Evolutionary conservation across 2,888 invertebrate species (phyloP).

Genomic region (Tipula unca): DNA sequence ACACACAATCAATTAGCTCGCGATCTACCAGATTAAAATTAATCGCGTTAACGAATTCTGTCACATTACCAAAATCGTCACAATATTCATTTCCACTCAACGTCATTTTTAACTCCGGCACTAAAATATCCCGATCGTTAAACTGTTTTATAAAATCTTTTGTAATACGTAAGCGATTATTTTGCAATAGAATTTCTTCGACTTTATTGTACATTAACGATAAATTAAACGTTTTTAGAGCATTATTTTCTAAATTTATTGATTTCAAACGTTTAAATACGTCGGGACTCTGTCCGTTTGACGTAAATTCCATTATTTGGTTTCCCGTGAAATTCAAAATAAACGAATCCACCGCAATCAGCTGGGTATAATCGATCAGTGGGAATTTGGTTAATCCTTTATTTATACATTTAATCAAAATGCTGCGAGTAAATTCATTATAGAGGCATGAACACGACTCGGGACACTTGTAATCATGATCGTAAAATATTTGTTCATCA

Average conservation of each 20-base stretch:
- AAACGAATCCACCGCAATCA: not conserved
- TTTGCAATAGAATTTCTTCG: not conserved
- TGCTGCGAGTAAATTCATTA: not conserved
- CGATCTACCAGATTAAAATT: not conserved
- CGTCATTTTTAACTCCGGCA: not conserved
- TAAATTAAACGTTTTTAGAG: not conserved
- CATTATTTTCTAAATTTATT: not conserved
- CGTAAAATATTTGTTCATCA: not conserved
- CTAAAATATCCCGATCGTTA: not conserved
- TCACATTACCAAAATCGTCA: not conserved
- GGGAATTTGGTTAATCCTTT: not conserved
- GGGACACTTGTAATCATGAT: not conserved
- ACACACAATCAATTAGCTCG: not conserved
- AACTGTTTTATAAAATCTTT: not conserved
- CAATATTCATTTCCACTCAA: not conserved
- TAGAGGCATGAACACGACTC: not conserved
- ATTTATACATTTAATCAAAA: not conserved
- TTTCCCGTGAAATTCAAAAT: not conserved
- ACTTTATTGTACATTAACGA: not conserved
- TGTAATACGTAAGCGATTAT: not conserved
- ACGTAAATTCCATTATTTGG: not conserved
- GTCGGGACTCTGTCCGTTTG: not conserved
- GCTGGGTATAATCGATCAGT: not conserved
- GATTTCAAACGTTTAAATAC: not conserved
- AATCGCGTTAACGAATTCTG: not conserved